Conservation (phyloP, 2,888 invertebrate species). For the Trachelus tabidus region DNA sequence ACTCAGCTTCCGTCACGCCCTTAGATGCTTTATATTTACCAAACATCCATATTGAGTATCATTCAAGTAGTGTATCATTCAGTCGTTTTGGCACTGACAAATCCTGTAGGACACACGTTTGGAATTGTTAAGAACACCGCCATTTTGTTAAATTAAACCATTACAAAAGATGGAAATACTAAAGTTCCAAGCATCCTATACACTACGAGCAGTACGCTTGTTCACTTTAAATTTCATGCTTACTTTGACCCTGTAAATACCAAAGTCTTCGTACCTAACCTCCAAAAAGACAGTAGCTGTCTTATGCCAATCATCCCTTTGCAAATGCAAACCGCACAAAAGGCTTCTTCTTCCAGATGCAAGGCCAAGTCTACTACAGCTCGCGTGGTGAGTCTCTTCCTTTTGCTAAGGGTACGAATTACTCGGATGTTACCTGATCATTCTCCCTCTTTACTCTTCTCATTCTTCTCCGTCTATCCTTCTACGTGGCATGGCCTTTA, state of each 20-base stretch:
- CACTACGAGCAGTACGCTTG: neutral
- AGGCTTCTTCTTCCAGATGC: conserved; percentile 35
- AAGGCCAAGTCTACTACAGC: conserved; percentile 14
- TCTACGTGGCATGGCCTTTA: neutral
- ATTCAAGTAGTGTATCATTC: neutral
- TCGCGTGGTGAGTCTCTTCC: conserved; percentile 17
- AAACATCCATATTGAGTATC: neutral
- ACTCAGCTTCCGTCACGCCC: neutral
- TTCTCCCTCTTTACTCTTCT: conserved; percentile 13
- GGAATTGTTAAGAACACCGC: neutral
- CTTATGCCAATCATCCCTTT: conserved; percentile 35
- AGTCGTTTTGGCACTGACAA: neutral
- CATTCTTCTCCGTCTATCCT: conserved; percentile 4
- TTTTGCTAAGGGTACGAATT: conserved; percentile 23
- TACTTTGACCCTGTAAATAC: conserved; percentile 55
- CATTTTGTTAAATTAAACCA: neutral
- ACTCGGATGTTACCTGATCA: conserved; percentile 31
- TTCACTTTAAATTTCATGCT: conserved; percentile 54
- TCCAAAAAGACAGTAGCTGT: conserved; percentile 30
- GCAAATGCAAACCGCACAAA: conserved; percentile 45
- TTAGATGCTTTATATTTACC: neutral
- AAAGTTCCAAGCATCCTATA: neutral
- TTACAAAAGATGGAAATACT: neutral
- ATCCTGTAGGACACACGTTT: neutral
- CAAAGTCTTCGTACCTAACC: conserved; percentile 3